A percentile compares a stretch with the other conserved stretches of the same genome.
Evolutionary conservation across 2,888 invertebrate genomes (phyloP).

Genomic region (Papilio gigon): DNA sequence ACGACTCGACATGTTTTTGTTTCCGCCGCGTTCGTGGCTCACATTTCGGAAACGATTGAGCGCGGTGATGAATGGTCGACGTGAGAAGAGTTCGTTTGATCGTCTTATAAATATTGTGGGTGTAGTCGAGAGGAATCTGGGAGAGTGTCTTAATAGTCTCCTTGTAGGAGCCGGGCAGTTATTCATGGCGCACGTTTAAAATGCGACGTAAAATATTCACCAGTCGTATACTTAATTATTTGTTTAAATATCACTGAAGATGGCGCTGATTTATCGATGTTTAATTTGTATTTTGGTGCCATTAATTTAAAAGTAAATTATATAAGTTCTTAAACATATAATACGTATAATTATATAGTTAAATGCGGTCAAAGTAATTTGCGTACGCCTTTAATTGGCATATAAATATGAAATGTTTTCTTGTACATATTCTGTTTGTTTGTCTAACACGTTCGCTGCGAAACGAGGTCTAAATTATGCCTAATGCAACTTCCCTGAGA

Average conservation of each 20-base stretch:
- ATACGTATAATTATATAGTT: no score
- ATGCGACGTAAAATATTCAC: conserved; percentile 42
- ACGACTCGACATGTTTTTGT: conserved; percentile 55
- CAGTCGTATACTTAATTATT: conserved; percentile 42
- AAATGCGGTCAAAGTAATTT: no score
- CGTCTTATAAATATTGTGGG: conserved; percentile 73
- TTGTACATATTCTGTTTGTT: no score
- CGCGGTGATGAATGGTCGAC: conserved; percentile 68
- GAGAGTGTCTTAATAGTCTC: conserved; percentile 60
- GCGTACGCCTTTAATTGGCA: no score
- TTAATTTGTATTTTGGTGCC: neutral
- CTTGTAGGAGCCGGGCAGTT: conserved; percentile 53
- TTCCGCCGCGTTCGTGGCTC: conserved; percentile 68
- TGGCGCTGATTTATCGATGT: conserved; percentile 36
- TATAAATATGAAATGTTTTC: no score
- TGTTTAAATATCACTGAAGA: conserved; percentile 35
- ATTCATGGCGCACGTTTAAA: conserved; percentile 42
- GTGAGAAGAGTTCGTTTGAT: conserved; percentile 69
- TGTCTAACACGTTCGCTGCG: no score
- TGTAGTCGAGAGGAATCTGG: conserved; percentile 60
- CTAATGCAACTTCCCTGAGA: no score
- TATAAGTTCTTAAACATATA: no score
- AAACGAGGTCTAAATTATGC: no score
- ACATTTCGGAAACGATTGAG: conserved; percentile 62
- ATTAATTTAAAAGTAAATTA: no score